Base-by-base conservation (phyloP, 1,140 invertebrate genomes). In the Leguminivora glycinivorella region DNA sequence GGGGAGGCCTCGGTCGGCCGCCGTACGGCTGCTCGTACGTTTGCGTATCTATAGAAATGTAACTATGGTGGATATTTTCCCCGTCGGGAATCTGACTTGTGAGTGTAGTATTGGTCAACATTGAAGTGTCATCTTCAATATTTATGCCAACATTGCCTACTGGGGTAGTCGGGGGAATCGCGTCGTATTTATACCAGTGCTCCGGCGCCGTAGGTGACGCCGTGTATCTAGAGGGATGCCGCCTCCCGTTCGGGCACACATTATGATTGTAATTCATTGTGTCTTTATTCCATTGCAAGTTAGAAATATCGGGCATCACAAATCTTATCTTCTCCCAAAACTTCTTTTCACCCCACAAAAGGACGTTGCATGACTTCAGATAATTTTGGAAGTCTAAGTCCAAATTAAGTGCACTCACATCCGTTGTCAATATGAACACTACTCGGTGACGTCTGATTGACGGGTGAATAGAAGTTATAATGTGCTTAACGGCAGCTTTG, bases 281-380 rank as follows among this genome's bases (percentile, higher is more conserved):
- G 70, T 91, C 91, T 79, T 92, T 92, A 70, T 92, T 92, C 90
- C 90, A 92, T 75, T 92, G 92, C 68, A 92, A 85, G 75, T 92
- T 92, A 40, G 90, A 89, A 77, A 90, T 95, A 75, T 97, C 96
- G 5, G 97, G 97, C 95, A 98, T 95, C 22, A 96, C 95, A 91
- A 96, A 98, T 58, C 95, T 93, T 34, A 98, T 93, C 91, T 98
- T 98, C 77, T 97, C 96, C 97, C 97, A 98, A 90, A 98, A 98
- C 82, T 95, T 93, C 78, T 95, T 96, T 82, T 97, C 96, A 56
- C 96, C 95, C 96, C 96, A 97, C 68, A 95, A 93, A 67, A 98
- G 94, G 43, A 96, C 95, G 1, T 96, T 96, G 89, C 95, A 96
- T 38, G 95, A 95, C 79, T 97, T 96, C 60, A 98, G 93, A 75